Percentiles rank a stretch among this genome's conserved stretches.
Conservation (phyloP, 2,797 vertebrate genomes). For the Gymnopithys bicolor region DNA sequence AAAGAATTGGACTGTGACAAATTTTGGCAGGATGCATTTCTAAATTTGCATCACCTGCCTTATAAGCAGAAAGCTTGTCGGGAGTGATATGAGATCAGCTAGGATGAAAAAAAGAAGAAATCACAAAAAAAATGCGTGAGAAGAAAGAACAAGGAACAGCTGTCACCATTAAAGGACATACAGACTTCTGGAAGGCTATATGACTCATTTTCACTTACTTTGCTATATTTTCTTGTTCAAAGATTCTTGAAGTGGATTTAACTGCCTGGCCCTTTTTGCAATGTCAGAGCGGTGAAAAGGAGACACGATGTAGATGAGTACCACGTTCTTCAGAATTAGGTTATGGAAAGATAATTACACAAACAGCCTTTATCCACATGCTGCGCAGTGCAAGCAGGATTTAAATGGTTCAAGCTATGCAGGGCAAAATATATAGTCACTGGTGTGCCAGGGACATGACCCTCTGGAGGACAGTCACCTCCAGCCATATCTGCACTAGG, state of each 20-base stretch:
- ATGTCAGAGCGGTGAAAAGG: not conserved
- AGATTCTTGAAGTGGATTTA: not conserved
- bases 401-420: not conserved
- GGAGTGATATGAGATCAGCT: not conserved
- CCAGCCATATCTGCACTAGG: not conserved
- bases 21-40: not conserved
- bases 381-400: not conserved
- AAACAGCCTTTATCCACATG: not conserved
- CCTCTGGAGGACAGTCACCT: not conserved
- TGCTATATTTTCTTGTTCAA: not conserved
- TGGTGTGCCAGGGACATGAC: not conserved
- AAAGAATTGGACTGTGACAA: not conserved
- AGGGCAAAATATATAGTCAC: not conserved
- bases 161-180: not conserved
- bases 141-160: not conserved
- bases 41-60: not conserved
- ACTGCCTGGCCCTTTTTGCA: not conserved
- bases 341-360: conserved; percentile 21
- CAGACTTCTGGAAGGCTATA: not conserved
- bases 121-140: not conserved
- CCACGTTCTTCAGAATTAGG: conserved; percentile 17
- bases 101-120: not conserved
- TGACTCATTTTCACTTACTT: not conserved
- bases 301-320: not conserved
- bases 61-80: not conserved